phyloP scores from a whole-genome alignment of 2,113 vertebrate species.

The Phocoena phocoena region DNA sequence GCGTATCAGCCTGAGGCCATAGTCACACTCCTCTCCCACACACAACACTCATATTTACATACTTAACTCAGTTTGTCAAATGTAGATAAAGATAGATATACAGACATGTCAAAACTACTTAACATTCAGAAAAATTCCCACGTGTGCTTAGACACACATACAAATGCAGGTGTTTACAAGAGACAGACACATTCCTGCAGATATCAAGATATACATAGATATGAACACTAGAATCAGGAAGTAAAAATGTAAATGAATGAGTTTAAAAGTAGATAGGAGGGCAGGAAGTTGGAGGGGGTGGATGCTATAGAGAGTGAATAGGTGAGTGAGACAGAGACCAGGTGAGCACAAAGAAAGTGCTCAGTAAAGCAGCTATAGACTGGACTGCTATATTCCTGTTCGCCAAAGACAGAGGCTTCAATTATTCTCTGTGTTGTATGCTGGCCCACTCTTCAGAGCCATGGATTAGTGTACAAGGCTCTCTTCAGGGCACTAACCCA shows the following conservation, averaged over 20 bases:
- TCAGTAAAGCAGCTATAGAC: not conserved
- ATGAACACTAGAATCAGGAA: not conserved
- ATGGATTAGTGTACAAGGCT: not conserved
- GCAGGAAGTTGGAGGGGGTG: not conserved
- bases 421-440: not conserved
- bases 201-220: not conserved
- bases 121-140: constrained; percentile 22
- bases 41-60: not conserved
- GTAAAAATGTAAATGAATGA: constrained; percentile 19
- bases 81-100: not conserved
- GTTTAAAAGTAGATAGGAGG: not conserved
- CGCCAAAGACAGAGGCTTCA: not conserved
- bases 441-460: not conserved
- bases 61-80: not conserved
- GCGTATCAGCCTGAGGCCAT: not conserved
- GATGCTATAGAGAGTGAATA: not conserved
- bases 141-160: not conserved
- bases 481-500: not conserved
- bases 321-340: not conserved
- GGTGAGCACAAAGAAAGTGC: not conserved
- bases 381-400: not conserved
- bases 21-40: not conserved
- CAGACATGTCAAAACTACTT: not conserved
- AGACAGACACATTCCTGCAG: not conserved
- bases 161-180: not conserved